Evolutionary conservation across 2,113 vertebrate genomes (phyloP), one percentile per base, ranked within the genome.

Genomic region (Apteryx owenii): DNA sequence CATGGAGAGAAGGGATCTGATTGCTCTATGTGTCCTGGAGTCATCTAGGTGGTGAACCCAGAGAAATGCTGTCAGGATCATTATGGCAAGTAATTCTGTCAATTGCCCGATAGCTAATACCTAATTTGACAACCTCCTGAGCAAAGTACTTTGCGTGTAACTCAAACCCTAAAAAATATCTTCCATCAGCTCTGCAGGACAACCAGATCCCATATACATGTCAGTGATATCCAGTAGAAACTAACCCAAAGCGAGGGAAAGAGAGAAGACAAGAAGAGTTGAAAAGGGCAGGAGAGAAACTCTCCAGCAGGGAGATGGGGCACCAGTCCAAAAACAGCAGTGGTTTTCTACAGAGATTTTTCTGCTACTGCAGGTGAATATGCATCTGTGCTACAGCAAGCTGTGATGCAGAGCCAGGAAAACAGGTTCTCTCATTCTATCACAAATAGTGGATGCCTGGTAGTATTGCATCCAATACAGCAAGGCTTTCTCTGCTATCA

Each of bases 141-240:
- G 40, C 38, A 42, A 70, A 82, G 28, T 1, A 82, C 16, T 82
- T 72, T 46, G 48, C 21, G 53, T 76, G n/a, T 19, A 73, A 83
- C 66, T 46, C 82, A 89, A 40, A 40, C 50, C 68, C 56, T 81
- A 70, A 89, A 89, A 88, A 3, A 10, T 10, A 58, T 58, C 81
- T 66, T 80, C 25, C 76, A 31, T 72, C 90, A 76, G 1, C 70
- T 82, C 62, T 7, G 50, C 8, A 33, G 36, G 53, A 81, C 23
- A 29, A 6, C 17, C 51, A 4, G 66, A 29, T 76, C 81, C 17
- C 20, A 0, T 0, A 11, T 19, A 33, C 0, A 0, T 31, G 42
- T 56, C 86, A 40, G 17, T 2, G n/a, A 16, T 22, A 28, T 28
- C 80, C 93, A 42, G 73, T 75, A 89, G 44, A 92, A 89, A 3